These are phyloP conservation scores for Hyphantria cunea DNA, from an alignment of 1,140 invertebrate species.

Conservation along the genomic window DNA sequence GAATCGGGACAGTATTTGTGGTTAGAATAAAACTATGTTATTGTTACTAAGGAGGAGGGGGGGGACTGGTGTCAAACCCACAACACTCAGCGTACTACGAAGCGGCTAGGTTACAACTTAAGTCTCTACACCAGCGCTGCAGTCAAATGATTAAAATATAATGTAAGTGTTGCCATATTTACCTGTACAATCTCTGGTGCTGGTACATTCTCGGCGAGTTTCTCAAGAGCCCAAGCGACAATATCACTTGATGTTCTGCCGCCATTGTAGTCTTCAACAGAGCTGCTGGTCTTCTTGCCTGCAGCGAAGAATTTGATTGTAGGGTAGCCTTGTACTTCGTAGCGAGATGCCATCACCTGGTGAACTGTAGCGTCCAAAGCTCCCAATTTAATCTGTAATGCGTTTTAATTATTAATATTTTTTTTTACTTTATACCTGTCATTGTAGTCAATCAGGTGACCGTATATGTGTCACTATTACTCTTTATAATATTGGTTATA, in stretches of 20 bases:
- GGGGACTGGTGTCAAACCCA: too few species aligned
- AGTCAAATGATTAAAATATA: too few species aligned
- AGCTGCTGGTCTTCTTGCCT: slow-evolving; percentile 89
- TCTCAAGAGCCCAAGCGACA: slow-evolving; percentile 94
- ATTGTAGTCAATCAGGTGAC: too few species aligned
- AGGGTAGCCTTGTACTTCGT: slow-evolving; percentile 95
- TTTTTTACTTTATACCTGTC: too few species aligned
- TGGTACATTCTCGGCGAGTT: slow-evolving; percentile 92
- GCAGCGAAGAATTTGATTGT: slow-evolving; percentile 97
- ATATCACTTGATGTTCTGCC: slow-evolving; percentile 96
- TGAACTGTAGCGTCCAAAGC: slow-evolving; percentile 98
- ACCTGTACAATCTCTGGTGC: slow-evolving; percentile 94
- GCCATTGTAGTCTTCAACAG: slow-evolving; percentile 91
- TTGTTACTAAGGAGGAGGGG: too few species aligned
- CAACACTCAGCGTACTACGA: too few species aligned
- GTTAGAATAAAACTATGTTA: too few species aligned
- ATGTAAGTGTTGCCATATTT: not conserved
- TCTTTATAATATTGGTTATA: too few species aligned
- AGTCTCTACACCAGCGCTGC: too few species aligned
- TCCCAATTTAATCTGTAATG: slow-evolving; percentile 91
- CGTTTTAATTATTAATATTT: not conserved
- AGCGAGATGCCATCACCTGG: slow-evolving; percentile 88
- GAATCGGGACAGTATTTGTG: too few species aligned
- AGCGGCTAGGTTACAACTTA: too few species aligned
- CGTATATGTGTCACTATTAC: too few species aligned